phyloP scores from a whole-genome alignment of 2,888 invertebrate genomes.

The Nephrotoma guestfalica region DNA sequence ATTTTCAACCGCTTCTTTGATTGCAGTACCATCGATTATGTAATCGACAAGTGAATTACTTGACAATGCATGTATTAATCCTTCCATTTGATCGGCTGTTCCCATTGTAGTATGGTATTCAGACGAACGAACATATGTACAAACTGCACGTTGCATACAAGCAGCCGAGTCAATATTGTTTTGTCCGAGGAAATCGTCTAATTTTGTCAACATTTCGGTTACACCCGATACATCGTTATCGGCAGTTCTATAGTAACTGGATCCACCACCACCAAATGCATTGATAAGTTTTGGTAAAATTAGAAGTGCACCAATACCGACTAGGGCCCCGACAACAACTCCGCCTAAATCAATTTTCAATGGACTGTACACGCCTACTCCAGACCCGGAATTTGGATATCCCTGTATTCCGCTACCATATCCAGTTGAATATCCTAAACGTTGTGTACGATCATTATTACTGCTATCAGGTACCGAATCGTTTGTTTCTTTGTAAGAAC shows the following conservation, averaged over 20 bases:
- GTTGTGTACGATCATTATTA: constrained; percentile 27
- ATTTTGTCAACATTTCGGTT: constrained; percentile 45
- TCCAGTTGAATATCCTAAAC: constrained; percentile 29
- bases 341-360: constrained; percentile 72
- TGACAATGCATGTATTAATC: constrained; percentile 43
- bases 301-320: constrained; percentile 67
- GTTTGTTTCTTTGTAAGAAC: constrained; percentile 22
- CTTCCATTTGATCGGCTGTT: constrained; percentile 47
- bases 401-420: constrained; percentile 26
- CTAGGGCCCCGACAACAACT: constrained; percentile 60
- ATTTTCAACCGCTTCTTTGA: constrained; percentile 52
- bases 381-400: constrained; percentile 29
- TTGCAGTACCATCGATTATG: constrained; percentile 53
- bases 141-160: constrained; percentile 54
- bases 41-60: constrained; percentile 55
- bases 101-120: constrained; percentile 47
- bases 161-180: constrained; percentile 58
- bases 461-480: constrained; percentile 16
- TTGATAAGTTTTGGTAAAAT: constrained; percentile 65
- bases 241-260: constrained; percentile 51
- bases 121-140: constrained; percentile 57
- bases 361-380: constrained; percentile 50
- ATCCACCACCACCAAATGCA: constrained; percentile 51
- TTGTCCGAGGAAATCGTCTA: constrained; percentile 49
- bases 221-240: constrained; percentile 43